Evolutionary conservation across 2,113 vertebrate genomes (phyloP).

Genomic region (Cavia aperea): DNA sequence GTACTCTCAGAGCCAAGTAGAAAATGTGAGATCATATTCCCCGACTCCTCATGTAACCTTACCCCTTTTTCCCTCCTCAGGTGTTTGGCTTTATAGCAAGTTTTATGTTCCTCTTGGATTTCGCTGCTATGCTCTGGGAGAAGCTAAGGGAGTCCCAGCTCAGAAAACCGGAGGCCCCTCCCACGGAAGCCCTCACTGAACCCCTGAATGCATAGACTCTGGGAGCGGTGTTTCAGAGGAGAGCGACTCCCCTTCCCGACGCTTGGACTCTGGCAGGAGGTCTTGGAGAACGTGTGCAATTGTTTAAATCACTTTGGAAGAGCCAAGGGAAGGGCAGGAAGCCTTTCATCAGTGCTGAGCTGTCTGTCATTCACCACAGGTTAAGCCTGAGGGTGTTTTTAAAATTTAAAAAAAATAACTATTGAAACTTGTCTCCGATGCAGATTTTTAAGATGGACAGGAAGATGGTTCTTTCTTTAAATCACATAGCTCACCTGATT

Average conservation of each 20-base stretch:
- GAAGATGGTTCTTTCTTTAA: slow-evolving; percentile 6
- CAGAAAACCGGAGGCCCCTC: background rate
- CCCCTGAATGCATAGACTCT: slow-evolving; percentile 73
- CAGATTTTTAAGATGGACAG: background rate
- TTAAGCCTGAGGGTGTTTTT: background rate
- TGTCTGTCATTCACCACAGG: background rate
- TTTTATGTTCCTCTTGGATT: slow-evolving; percentile 72
- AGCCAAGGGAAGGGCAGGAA: background rate
- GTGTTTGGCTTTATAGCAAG: slow-evolving; percentile 84
- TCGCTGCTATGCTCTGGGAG: accelerated
- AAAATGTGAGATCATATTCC: background rate
- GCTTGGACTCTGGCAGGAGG: background rate
- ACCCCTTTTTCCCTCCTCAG: slow-evolving; percentile 71
- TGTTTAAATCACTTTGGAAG: background rate
- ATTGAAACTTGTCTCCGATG: background rate
- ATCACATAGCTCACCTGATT: background rate
- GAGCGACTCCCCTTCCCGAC: accelerated
- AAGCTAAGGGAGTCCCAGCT: accelerated
- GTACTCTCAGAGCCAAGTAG: background rate
- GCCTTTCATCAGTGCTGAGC: background rate
- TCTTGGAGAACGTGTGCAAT: background rate
- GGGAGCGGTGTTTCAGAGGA: background rate
- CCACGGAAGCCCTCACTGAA: slow-evolving; percentile 67
- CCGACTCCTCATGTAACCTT: background rate
- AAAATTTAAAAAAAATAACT: background rate